Base-by-base conservation (phyloP, 2,888 invertebrate species). In the Shargacucullia verbasci region DNA sequence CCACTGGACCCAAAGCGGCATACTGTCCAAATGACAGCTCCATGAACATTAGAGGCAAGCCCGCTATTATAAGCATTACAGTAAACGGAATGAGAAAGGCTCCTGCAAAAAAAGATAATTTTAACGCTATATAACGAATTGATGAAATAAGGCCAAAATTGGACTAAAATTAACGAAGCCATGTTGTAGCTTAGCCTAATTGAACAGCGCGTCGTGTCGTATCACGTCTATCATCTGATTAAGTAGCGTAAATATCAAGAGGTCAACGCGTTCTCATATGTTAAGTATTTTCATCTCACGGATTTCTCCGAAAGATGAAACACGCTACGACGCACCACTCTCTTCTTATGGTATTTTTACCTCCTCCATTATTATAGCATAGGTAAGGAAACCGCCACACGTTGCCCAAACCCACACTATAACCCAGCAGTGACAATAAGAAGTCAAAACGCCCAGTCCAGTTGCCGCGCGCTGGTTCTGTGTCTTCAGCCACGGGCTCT, bases 21-120 rank as follows among this genome's bases (percentile, higher is more conserved):
- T 96, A 98, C 85, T 98, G 98, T 0, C 98, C 98, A 64, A 98
- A 96, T 0, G 97, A 96, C n/a, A 97, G 90, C 85, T 98, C 97
- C 96, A 97, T 96, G 80, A 97, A 97, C 95, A 97, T 97, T 7
- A 97, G 94, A 25, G 97, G 97, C 52, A 97, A 90, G 7, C 97
- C 97, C 52, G 97, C 97, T 75, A 97, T 95, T 73, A 97, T 94
- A 67, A 98, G 94, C 96, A 97, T 97, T 61, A 97, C 94, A 57
- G 96, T 95, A 84, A 97, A 98, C 9, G 98, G 98, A 83, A 98
- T 97, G 15, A 98, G 95, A 87, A 98, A 98, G 33, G 97, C 97
- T 50, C 97, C 97, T 95, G 90, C 9, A 90, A 90, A 3, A 20
- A 48, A 62, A 33, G 0, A 35, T 35, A 15, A 20, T 3, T 15